Conservation (phyloP, 2,113 vertebrate genomes). For the Haemorhous mexicanus region DNA sequence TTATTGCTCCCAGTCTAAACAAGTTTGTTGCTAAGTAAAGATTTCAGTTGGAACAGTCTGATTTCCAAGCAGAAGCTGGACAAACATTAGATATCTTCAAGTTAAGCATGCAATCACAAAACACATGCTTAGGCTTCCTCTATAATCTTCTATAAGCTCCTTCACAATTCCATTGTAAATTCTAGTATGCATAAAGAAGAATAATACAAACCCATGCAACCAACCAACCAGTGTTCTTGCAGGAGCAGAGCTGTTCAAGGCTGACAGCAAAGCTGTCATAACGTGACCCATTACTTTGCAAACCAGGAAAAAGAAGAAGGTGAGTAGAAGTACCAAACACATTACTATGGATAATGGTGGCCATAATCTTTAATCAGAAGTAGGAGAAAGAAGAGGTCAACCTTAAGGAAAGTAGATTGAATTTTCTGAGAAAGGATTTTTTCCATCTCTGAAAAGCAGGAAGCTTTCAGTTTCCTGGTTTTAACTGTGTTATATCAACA, state of each 20-base stretch:
- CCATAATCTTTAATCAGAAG: background rate
- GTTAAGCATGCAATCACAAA: background rate
- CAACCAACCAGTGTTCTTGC: background rate
- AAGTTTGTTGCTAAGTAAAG: background rate
- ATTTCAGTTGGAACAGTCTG: background rate
- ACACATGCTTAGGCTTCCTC: background rate
- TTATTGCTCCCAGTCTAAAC: background rate
- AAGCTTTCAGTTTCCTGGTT: background rate
- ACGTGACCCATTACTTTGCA: background rate
- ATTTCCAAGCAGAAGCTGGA: background rate
- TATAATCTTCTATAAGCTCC: background rate
- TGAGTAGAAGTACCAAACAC: background rate
- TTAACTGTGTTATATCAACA: background rate
- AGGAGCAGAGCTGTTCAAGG: background rate
- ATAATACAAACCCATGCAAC: background rate
- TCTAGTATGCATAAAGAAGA: background rate
- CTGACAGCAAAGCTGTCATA: background rate
- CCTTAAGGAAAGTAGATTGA: background rate
- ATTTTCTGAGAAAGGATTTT: background rate
- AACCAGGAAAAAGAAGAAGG: background rate
- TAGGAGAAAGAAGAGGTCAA: background rate
- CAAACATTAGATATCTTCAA: background rate
- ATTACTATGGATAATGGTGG: background rate
- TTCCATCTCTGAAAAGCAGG: background rate
- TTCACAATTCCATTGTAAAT: background rate